phyloP scores from a whole-genome alignment of 1,140 invertebrate genomes.

The Globodera ellingtonae region DNA sequence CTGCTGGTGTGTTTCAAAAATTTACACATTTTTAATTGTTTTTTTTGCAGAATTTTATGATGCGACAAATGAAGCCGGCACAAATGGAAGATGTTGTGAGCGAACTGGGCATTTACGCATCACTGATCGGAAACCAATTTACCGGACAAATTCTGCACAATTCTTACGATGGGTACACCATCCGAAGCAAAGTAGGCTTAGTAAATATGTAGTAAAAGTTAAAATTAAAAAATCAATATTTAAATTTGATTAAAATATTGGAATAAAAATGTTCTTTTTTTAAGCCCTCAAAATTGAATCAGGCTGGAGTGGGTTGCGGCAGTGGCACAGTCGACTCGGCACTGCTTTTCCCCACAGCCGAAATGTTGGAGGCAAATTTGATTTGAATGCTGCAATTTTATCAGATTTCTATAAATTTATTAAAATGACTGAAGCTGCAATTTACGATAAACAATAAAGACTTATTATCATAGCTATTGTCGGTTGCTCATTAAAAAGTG shows the following conservation, averaged over 20 bases:
- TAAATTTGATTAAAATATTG: neutral
- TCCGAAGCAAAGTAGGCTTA: constrained; percentile 11
- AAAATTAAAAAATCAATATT: neutral
- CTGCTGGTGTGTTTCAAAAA: neutral
- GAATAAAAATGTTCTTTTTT: neutral
- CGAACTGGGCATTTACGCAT: constrained; percentile 17
- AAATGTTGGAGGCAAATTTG: constrained; percentile 8
- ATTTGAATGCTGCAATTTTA: no score
- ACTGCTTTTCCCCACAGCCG: constrained; percentile 10
- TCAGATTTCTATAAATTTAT: no score
- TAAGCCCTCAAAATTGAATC: constrained; percentile 8
- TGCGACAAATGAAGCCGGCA: constrained; percentile 8
- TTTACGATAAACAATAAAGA: no score
- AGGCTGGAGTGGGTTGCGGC: constrained; percentile 8
- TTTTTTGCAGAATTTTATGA: constrained; percentile 16
- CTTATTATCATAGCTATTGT: no score
- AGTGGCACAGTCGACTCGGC: constrained; percentile 15
- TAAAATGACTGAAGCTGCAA: no score
- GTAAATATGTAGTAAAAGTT: no score
- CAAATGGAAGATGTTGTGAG: neutral
- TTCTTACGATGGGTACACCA: neutral
- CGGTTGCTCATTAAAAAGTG: no score
- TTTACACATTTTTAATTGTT: neutral
- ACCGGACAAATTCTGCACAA: neutral
- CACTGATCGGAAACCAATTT: constrained; percentile 1